A percentile compares a stretch with the other conserved stretches of the same genome.
Evolutionary conservation across 2,113 vertebrate species (phyloP).

Genomic region (Fukomys damarensis): DNA sequence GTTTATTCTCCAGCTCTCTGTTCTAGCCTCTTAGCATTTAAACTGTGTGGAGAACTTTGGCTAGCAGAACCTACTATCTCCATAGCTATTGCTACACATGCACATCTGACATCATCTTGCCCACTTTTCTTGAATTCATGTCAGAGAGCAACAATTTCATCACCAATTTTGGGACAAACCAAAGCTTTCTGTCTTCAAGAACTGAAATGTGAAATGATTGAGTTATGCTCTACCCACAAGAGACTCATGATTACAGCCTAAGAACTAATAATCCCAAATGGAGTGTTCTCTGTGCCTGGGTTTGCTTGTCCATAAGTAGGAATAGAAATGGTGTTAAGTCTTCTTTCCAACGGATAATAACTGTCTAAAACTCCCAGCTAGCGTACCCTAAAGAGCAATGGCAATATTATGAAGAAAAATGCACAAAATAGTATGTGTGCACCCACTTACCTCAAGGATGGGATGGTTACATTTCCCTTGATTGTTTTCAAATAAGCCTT

Average conservation of each 20-base stretch:
- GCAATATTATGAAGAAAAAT: background rate
- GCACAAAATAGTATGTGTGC: background rate
- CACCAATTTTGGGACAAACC: background rate
- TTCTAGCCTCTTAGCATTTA: background rate
- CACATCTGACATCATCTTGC: background rate
- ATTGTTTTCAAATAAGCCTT: background rate
- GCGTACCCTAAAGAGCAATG: background rate
- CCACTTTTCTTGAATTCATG: background rate
- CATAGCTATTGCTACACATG: background rate
- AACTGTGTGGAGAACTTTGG: background rate
- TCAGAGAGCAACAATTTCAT: background rate
- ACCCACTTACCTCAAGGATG: background rate
- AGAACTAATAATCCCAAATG: background rate
- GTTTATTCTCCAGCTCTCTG: background rate
- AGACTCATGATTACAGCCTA: background rate
- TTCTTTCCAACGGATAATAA: background rate
- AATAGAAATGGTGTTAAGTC: background rate
- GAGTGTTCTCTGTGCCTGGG: background rate
- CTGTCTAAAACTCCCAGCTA: background rate
- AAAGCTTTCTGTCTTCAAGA: background rate
- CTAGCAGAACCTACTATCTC: no score
- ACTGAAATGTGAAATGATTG: background rate
- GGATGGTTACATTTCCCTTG: background rate
- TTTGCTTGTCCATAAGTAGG: background rate
- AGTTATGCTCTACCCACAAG: background rate